phyloP scores from a whole-genome alignment of 2,888 invertebrate species.

The Stenodema calcarata region DNA sequence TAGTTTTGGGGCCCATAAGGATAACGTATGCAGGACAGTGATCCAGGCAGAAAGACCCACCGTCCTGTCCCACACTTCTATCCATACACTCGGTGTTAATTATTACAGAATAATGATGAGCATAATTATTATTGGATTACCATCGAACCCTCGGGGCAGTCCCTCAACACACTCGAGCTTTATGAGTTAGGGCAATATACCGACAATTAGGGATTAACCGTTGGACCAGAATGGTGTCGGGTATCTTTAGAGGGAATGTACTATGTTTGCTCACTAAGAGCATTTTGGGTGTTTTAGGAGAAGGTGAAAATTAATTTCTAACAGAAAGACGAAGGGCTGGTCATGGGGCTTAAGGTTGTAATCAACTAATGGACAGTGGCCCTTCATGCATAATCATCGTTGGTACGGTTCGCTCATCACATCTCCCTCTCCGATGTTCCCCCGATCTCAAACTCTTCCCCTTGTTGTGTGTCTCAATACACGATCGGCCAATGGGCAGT shows the following conservation, averaged over 20 bases:
- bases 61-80: too few species aligned
- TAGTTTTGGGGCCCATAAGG: too few species aligned
- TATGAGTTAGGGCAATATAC: neutral
- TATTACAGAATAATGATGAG: neutral
- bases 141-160: neutral
- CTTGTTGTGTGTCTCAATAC: neutral
- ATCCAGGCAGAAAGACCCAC: too few species aligned
- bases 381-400: slow-evolving; percentile 39
- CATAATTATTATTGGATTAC: neutral
- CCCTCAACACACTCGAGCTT: neutral
- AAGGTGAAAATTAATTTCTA: slow-evolving; percentile 39
- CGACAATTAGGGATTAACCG: neutral
- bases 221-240: neutral
- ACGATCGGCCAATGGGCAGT: neutral
- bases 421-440: neutral
- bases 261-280: slow-evolving; percentile 8
- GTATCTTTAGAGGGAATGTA: neutral
- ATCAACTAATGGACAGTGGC: slow-evolving; percentile 41
- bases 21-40: too few species aligned
- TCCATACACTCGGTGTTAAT: neutral
- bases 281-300: neutral
- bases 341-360: slow-evolving; percentile 21
- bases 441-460: neutral
- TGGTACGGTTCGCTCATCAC: slow-evolving; percentile 2
- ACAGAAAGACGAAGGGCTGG: neutral